phyloP scores from a whole-genome alignment of 2,113 vertebrate genomes.

The Grantiella picta region DNA sequence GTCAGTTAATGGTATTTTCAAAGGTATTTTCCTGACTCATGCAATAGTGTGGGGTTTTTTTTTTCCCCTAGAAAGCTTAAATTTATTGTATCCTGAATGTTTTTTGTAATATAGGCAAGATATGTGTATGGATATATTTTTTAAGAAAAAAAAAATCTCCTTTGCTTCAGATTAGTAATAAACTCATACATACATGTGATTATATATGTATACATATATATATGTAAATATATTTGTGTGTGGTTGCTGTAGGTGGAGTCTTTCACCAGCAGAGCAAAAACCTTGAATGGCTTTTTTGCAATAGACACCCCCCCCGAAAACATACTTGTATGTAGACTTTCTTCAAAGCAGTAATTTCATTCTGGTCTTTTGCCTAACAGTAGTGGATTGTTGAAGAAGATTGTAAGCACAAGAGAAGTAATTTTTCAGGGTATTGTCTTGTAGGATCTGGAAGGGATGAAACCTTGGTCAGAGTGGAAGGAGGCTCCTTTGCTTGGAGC shows the following conservation, averaged over 20 bases:
- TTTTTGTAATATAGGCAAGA: not conserved
- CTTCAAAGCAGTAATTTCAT: not conserved
- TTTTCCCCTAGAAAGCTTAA: not conserved
- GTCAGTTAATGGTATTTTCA: not conserved
- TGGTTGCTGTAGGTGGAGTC: not conserved
- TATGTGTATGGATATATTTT: not conserved
- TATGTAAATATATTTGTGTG: not conserved
- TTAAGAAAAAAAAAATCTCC: not conserved
- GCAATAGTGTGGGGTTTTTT: not conserved
- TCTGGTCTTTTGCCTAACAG: not conserved
- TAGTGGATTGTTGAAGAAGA: not conserved
- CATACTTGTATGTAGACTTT: not conserved
- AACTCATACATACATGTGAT: not conserved
- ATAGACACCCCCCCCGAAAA: too few species aligned
- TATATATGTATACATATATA: too few species aligned
- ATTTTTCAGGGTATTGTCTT: not conserved
- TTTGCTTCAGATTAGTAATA: not conserved
- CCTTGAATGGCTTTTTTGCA: not conserved
- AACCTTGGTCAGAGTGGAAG: not conserved
- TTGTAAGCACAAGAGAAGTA: not conserved
- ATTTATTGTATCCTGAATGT: not conserved
- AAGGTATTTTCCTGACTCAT: not conserved
- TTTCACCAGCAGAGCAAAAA: not conserved
- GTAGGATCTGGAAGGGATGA: not conserved
- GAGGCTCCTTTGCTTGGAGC: not conserved